phyloP scores from a whole-genome alignment of 1,140 invertebrate species.

The Pomacea maculata region DNA sequence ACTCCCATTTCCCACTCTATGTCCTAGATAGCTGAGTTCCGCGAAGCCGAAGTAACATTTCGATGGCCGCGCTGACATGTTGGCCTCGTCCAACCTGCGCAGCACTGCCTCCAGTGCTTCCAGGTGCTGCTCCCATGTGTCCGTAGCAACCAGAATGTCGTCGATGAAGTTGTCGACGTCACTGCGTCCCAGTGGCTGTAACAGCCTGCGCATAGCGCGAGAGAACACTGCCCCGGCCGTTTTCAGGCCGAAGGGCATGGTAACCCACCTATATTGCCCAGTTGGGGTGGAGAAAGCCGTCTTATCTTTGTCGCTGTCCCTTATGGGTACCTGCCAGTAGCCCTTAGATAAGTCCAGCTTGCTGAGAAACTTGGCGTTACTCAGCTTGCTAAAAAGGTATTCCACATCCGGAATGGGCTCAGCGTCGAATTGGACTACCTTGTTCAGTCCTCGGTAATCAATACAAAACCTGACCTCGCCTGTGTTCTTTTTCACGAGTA shows the following conservation, averaged over 20 bases:
- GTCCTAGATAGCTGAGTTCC: not conserved
- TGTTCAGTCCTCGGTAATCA: too few relatives aligned
- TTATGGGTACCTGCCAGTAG: too few relatives aligned
- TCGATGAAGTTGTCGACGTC: constrained; percentile 12
- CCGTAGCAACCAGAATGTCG: not conserved
- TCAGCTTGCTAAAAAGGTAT: too few relatives aligned
- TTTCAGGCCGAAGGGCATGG: too few relatives aligned
- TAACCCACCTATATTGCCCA: too few relatives aligned
- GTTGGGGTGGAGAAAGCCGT: too few relatives aligned
- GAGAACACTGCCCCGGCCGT: too few relatives aligned
- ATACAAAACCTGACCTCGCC: constrained; percentile 66
- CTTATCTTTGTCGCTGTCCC: too few relatives aligned
- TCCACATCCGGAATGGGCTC: too few relatives aligned
- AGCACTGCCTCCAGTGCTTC: not conserved
- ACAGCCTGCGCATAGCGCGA: constrained; percentile 31
- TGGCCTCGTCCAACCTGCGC: not conserved
- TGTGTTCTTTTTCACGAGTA: constrained; percentile 66
- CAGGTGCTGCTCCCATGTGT: not conserved
- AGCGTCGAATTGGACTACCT: too few relatives aligned
- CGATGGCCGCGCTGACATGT: not conserved
- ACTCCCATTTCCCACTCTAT: not conserved
- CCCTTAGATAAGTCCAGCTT: too few relatives aligned
- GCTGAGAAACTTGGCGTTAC: too few relatives aligned
- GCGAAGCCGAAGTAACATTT: constrained; percentile 6
- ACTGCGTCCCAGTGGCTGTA: not conserved